Conservation (phyloP, 53 echinoderm and acorn worm genomes). For the Patiria pectinifera region DNA sequence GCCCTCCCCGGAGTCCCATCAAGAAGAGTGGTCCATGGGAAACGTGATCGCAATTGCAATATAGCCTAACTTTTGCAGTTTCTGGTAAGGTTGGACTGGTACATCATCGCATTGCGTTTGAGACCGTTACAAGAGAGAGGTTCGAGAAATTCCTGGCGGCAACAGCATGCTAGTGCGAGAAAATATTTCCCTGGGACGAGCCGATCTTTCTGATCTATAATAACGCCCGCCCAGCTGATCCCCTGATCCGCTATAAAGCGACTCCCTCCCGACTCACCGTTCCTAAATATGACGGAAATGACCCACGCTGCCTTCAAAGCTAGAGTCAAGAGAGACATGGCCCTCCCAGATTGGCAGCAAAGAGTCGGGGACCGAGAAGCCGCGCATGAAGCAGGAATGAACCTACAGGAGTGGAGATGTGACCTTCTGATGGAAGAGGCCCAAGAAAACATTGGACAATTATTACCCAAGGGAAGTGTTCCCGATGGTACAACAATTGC, state of each 20-base stretch:
- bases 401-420: too few relatives aligned
- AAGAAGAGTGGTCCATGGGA: too few relatives aligned
- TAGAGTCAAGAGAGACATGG: slow-evolving; percentile 2
- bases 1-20: too few relatives aligned
- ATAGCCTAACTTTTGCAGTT: slow-evolving; percentile 15
- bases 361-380: slow-evolving; percentile 40
- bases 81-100: slow-evolving; percentile 56
- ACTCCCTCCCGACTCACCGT: not conserved
- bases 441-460: slow-evolving; percentile 32
- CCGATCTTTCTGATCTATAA: too few relatives aligned
- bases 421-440: not conserved
- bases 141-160: slow-evolving; percentile 48
- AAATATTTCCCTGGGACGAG: too few relatives aligned
- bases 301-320: slow-evolving; percentile 44
- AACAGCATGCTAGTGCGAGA: not conserved
- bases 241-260: slow-evolving; percentile 20
- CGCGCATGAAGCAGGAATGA: not conserved
- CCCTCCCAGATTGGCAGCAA: slow-evolving; percentile 44
- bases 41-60: too few relatives aligned
- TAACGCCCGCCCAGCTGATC: not conserved
- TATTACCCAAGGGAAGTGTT: too few relatives aligned
- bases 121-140: slow-evolving; percentile 35
- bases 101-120: slow-evolving; percentile 28
- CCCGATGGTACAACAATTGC: not conserved
- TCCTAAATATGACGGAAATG: slow-evolving; percentile 41